Percentiles rank a stretch among this genome's conserved stretches.
These are phyloP conservation scores for Calameuta pallipes DNA, from an alignment of 2,888 invertebrate genomes.

Conservation along the genomic window DNA sequence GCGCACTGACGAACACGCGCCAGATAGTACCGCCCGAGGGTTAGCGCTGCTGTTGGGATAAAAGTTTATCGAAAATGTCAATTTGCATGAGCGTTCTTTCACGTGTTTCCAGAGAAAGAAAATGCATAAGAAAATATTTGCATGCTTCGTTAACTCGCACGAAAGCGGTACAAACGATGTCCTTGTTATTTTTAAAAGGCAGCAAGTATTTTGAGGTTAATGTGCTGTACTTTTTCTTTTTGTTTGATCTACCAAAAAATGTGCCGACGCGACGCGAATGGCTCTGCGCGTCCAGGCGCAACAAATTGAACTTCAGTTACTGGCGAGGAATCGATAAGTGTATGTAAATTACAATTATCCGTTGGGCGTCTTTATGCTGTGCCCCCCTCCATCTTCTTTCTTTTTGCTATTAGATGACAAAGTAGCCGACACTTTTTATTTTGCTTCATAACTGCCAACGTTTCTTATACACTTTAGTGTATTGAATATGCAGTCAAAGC, in stretches of 20 bases:
- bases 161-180: background rate
- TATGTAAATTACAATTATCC: background rate
- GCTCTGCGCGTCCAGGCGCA: background rate
- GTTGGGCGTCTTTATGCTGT: background rate
- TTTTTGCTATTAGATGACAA: background rate
- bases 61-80: background rate
- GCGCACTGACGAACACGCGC: background rate
- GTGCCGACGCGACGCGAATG: background rate
- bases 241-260: background rate
- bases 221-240: background rate
- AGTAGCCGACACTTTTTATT: background rate
- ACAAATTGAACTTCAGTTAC: background rate
- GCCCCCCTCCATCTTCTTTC: background rate
- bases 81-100: background rate
- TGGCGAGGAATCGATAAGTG: background rate
- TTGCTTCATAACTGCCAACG: background rate
- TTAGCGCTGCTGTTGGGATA: background rate
- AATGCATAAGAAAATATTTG: background rate
- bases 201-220: background rate
- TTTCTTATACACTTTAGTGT: too few relatives aligned
- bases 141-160: background rate
- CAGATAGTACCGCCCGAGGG: background rate
- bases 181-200: background rate
- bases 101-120: background rate
- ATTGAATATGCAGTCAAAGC: too few relatives aligned